phyloP scores from a whole-genome alignment of 1,140 invertebrate species.

The Leptopilina clavipes region DNA sequence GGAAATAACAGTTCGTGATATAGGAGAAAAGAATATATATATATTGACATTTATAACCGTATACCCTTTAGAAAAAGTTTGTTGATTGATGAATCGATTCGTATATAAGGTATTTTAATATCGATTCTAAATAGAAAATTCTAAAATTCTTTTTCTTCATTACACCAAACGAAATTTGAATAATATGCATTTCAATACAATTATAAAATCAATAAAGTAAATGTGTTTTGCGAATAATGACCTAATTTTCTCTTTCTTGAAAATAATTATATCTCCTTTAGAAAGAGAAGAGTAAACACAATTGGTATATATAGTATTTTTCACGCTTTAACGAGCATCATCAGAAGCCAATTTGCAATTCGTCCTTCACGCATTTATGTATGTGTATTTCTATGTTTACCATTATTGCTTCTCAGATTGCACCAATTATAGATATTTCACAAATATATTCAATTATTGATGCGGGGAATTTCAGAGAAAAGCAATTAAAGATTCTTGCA shows the following conservation, averaged over 20 bases:
- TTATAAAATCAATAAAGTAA: background rate
- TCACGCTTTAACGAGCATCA: slow-evolving; percentile 18
- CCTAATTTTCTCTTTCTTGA: background rate
- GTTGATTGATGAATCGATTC: too few species aligned
- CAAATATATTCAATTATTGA: background rate
- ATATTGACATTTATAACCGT: background rate
- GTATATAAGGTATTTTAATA: background rate
- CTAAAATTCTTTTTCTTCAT: background rate
- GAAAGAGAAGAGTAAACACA: background rate
- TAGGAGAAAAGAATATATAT: background rate
- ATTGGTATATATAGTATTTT: background rate
- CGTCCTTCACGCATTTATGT: background rate
- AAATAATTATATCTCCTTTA: background rate
- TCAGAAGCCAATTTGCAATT: slow-evolving; percentile 10
- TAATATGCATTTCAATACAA: background rate
- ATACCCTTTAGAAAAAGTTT: too few species aligned
- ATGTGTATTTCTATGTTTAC: background rate
- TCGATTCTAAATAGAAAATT: background rate
- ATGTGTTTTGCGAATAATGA: background rate
- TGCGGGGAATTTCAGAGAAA: background rate
- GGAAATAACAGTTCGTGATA: too few species aligned
- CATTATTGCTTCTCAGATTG: slow-evolving; percentile 1
- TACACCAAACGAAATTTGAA: background rate
- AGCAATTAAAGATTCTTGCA: background rate
- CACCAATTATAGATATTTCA: background rate